Base-by-base conservation (phyloP, 2,113 vertebrate genomes). In the Varanus salvator region DNA sequence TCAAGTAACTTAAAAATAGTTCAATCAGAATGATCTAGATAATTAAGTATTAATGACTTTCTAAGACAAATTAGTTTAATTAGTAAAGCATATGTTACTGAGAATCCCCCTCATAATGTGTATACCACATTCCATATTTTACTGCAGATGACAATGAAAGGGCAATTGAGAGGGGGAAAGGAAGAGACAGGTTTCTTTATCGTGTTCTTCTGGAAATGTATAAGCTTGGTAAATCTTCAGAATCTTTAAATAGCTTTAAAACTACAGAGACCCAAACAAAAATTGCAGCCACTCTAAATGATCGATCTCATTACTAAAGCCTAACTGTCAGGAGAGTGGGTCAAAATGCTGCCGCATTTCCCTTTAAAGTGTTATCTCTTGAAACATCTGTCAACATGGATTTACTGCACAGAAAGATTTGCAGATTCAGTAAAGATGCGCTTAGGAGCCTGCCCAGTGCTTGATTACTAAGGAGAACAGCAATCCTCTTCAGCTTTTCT, bases 161-260 rank as follows among this genome's bases (percentile, higher is more conserved):
- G 38, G 29, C 2, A 48, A 66, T 80, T 11, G 14, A 19, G 76
- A 54, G 76, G 11, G 19, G 21, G 29, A 2, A 69, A 17, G 64
- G 31, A 34, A 54, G 11, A 21, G 44, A 57, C 89, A 87, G 72
- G 83, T n/a, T 0, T 11, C 31, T 74, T 82, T 86, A 71, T 85
- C 2, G 2, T 0, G 0, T n/a, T 69, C 77, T 80, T 12, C 69
- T 8, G 84, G 27, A 15, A 72, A 85, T 54, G 17, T n/a, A 72
- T 52, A 72, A 72, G 89, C 89, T 89, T 84, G 4, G 14, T 77
- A 93, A 94, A 93, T 91, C 87, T 71, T 93, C 83, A 84, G 50
- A 92, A 89, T 91, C 85, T 87, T 91, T 94, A 93, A 95, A 91
- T 80, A 90, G 3, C 74, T 29, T 87, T 94, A 93, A 92, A 78